phyloP scores from a whole-genome alignment of 2,888 invertebrate species.

The Megaustenia siamemsis region DNA sequence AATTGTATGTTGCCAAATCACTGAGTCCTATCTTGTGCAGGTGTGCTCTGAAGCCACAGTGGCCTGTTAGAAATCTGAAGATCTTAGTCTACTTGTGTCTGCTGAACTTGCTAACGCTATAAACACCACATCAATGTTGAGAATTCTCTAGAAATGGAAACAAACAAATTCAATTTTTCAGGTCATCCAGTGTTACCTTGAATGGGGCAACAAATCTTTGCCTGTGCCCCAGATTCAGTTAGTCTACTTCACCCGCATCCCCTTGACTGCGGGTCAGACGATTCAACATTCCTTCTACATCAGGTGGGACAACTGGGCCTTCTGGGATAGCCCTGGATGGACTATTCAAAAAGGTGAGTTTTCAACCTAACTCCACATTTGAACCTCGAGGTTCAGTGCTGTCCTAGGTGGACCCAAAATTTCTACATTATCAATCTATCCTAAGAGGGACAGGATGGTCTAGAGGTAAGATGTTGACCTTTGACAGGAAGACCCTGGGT shows the following conservation, averaged over 20 bases:
- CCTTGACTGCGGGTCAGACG: slow-evolving; percentile 51
- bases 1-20: too few relatives aligned
- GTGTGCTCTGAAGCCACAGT: too few relatives aligned
- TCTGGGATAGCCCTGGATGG: slow-evolving; percentile 69
- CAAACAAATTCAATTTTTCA: slow-evolving; percentile 49
- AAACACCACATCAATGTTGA: too few relatives aligned
- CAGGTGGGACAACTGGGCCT: slow-evolving; percentile 64
- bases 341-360: slow-evolving; percentile 64
- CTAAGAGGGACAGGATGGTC: not conserved
- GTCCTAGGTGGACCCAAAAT: not conserved
- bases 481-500: too few relatives aligned
- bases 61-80: too few relatives aligned
- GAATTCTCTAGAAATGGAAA: too few relatives aligned
- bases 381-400: not conserved
- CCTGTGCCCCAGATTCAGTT: slow-evolving; percentile 64
- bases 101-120: too few relatives aligned
- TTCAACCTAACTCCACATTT: not conserved
- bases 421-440: not conserved
- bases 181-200: slow-evolving; percentile 68
- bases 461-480: not conserved
- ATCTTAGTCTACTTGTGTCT: too few relatives aligned
- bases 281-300: slow-evolving; percentile 57
- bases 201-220: slow-evolving; percentile 62
- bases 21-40: too few relatives aligned
- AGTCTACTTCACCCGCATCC: slow-evolving; percentile 62